phyloP scores from a whole-genome alignment of 30 jellyfish, hydroid and myxozoan species.

The Catostylus mosaicus region DNA sequence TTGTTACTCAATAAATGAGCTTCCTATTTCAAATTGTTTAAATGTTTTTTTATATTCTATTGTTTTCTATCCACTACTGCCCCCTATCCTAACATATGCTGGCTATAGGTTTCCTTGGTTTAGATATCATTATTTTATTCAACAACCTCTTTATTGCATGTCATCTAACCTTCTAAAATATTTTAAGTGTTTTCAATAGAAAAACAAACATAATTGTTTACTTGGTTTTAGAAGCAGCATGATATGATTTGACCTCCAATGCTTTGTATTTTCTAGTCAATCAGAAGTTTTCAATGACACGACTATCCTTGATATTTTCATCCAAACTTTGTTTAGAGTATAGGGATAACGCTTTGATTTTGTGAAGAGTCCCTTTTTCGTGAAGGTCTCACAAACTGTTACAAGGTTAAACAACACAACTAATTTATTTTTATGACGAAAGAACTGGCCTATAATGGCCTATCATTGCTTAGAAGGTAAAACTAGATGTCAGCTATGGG shows the following conservation, averaged over 20 bases:
- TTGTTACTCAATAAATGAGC: too few relatives aligned
- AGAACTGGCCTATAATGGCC: too few relatives aligned
- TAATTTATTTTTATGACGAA: too few relatives aligned
- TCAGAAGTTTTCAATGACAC: not conserved
- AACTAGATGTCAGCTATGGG: too few relatives aligned
- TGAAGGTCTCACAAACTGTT: too few relatives aligned
- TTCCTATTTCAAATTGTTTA: not conserved
- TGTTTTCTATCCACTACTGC: not conserved
- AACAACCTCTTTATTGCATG: not conserved
- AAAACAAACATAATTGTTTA: not conserved
- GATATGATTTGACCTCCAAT: conserved; percentile 9
- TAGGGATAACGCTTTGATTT: too few relatives aligned
- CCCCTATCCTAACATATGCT: not conserved
- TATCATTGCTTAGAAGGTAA: too few relatives aligned
- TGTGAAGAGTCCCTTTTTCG: too few relatives aligned
- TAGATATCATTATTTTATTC: not conserved
- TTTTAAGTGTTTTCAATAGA: not conserved
- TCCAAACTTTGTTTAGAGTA: too few relatives aligned
- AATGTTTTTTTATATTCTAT: too few relatives aligned
- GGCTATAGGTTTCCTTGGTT: not conserved
- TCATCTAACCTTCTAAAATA: conserved; percentile 12
- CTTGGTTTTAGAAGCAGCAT: not conserved
- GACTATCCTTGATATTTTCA: not conserved
- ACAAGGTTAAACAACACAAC: too few relatives aligned
- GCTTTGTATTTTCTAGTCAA: conserved; percentile 1